phyloP scores from a whole-genome alignment of 2,113 vertebrate genomes.

The Psophia crepitans region DNA sequence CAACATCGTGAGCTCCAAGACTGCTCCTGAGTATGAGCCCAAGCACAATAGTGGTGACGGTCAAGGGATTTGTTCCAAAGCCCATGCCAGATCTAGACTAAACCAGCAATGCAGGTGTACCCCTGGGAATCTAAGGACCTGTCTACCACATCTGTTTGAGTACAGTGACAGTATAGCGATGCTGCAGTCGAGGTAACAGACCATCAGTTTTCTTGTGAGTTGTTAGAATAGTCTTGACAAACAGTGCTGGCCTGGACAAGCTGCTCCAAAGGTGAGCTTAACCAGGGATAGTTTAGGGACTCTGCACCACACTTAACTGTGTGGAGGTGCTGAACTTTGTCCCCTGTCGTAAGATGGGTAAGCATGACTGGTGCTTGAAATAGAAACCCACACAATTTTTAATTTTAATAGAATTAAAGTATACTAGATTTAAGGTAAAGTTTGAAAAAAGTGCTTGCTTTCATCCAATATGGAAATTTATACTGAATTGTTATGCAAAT shows the following conservation, averaged over 20 bases:
- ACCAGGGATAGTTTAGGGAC: accelerated
- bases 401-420: background rate
- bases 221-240: too few species aligned
- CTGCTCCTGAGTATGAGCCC: background rate
- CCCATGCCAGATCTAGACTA: background rate
- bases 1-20: background rate
- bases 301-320: accelerated
- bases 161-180: too few species aligned
- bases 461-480: background rate
- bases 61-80: background rate
- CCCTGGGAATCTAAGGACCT: background rate
- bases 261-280: background rate
- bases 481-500: background rate
- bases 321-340: background rate
- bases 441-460: background rate
- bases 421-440: background rate
- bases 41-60: background rate
- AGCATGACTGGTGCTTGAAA: background rate
- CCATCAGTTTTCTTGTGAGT: background rate
- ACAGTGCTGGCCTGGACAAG: background rate
- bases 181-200: background rate
- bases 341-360: too few species aligned
- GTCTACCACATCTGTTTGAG: accelerated
- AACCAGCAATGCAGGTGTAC: background rate
- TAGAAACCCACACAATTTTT: background rate